Conservation (phyloP, 2,888 invertebrate species). For the Scaptodrosophila latifasciaeformis region DNA sequence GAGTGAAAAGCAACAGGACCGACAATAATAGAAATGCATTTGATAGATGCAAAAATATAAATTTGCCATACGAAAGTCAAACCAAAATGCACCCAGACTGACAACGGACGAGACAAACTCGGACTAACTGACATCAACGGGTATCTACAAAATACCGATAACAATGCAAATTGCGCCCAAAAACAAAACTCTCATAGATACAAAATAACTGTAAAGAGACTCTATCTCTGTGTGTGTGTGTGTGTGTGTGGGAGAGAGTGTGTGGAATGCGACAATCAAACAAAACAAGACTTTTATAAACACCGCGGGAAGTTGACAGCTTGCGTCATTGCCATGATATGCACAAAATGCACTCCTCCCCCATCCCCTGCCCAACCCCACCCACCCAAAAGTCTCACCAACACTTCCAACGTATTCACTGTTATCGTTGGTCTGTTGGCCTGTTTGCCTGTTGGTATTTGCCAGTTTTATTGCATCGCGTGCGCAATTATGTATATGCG, state of each 20-base stretch:
- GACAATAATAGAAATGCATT: conserved; percentile 28
- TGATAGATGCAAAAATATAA: too few species aligned
- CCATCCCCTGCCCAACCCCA: too few species aligned
- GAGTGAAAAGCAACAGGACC: conserved; percentile 41
- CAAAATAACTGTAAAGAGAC: too few species aligned
- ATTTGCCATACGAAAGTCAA: conserved; percentile 14
- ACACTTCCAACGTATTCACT: too few species aligned
- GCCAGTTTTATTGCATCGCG: conserved; percentile 64
- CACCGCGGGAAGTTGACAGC: conserved; percentile 72
- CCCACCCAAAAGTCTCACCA: too few species aligned
- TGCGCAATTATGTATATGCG: conserved; percentile 57
- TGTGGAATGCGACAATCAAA: conserved; percentile 48
- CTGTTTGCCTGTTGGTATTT: conserved; percentile 19
- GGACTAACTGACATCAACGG: conserved; percentile 37
- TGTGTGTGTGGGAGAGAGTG: too few species aligned
- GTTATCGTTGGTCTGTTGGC: conserved; percentile 9
- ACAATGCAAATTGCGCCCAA: conserved; percentile 54
- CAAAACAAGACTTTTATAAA: conserved; percentile 67
- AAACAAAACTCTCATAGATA: too few species aligned
- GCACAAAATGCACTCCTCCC: conserved; percentile 46
- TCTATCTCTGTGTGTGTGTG: too few species aligned
- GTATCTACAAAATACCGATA: conserved; percentile 57
- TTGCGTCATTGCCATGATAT: conserved; percentile 66
- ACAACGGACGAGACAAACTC: too few species aligned
- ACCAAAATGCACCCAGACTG: background rate